A percentile compares a stretch with the other conserved stretches of the same genome.
Evolutionary conservation across 2,113 vertebrate genomes (phyloP).

Genomic region (Xyliphius kryptos): DNA sequence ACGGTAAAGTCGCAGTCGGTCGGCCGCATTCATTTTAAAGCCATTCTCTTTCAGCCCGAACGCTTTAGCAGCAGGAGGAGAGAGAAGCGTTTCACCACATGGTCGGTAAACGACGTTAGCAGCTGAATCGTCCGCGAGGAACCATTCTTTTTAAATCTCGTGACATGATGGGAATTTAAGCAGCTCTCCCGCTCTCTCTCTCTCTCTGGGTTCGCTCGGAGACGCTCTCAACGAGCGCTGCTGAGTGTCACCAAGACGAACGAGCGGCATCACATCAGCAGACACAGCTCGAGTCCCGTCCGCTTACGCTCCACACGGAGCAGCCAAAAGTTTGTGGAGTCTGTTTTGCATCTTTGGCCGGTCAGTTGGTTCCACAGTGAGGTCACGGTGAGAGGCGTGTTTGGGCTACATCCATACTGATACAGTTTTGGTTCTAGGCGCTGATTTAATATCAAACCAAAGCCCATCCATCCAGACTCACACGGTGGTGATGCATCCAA

Average conservation of each 20-base stretch:
- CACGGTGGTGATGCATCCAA: too few species aligned
- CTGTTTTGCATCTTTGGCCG: too few species aligned
- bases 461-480: too few species aligned
- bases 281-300: neutral
- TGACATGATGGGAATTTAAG: constrained; percentile 18
- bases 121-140: constrained; percentile 2
- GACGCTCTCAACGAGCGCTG: neutral
- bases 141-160: constrained; percentile 12
- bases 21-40: neutral
- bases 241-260: constrained; percentile 13
- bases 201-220: neutral
- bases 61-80: constrained; percentile 11
- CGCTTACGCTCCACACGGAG: too few species aligned
- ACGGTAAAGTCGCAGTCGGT: too few species aligned
- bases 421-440: too few species aligned
- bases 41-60: neutral
- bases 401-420: too few species aligned
- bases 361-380: too few species aligned
- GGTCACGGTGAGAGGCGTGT: too few species aligned
- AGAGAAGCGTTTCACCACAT: constrained; percentile 6
- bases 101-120: constrained; percentile 23
- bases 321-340: too few species aligned
- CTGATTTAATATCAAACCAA: too few species aligned
- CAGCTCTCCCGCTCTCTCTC: too few species aligned
- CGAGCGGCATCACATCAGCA: constrained; percentile 2